Evolutionary conservation across 2,113 vertebrate genomes (phyloP), one percentile per base, ranked within the genome.

Genomic region (Aleadryas rufinucha): DNA sequence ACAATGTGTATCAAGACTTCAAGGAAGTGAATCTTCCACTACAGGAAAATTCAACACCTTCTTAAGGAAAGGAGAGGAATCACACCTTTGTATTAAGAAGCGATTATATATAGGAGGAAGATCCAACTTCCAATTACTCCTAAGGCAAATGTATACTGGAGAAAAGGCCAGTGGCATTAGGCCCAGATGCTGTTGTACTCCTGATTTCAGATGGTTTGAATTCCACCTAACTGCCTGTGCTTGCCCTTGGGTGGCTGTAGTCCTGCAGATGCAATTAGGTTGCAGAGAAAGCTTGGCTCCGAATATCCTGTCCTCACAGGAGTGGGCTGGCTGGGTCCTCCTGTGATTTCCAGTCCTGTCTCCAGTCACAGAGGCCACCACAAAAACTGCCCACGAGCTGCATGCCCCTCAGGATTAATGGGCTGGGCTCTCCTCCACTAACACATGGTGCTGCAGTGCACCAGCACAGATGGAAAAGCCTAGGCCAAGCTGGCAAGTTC

Each of bases 371-470:
- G 13, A 23, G 21, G 47, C 20, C 78, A 74, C 49, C 21, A 3
- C 30, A 9, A 61, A 82, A 78, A 57, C 21, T 57, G 70, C 41
- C 30, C 59, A 50, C 39, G 69, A 75, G 65, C 60, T 65, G 37
- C 39, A 47, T 47, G 24, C 35, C 42, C 37, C 68, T 57, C 53
- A 23, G 50, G 33, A 64, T 33, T 41, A 30, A 49, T 1, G 53
- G 39, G 22, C 53, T 81, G 39, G 44, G 59, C 54, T 82, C 49
- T 31, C 53, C 53, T 57, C 16, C 77, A 37, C 33, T 41, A 35
- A 50, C 41, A 52, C 33, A 50, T 0, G 0, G 1, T 54, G 53
- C 44, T 31, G 44, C 53, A 63, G 7, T 5, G 10, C 24, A 47
- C 8, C 87, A 63, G 70, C 35, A 76, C 37, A 54, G 44, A 68